Evolutionary conservation across 2,888 invertebrate genomes (phyloP).

Genomic region (Folsomia manolachei): DNA sequence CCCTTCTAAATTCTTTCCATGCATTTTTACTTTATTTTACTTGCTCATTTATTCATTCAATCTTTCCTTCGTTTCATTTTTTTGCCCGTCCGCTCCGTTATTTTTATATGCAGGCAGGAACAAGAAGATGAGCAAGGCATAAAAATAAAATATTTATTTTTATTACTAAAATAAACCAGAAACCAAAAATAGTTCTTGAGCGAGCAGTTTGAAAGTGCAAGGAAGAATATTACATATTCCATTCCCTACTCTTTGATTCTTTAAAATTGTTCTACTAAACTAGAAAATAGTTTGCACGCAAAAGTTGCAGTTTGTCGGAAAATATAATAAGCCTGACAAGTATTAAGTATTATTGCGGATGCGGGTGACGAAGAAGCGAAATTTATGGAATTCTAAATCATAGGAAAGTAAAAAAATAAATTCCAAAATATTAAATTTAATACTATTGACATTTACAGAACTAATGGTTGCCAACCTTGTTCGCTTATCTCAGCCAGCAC

Average conservation of each 20-base stretch:
- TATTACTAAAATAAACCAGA: constrained; percentile 4
- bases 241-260: no score
- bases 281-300: neutral
- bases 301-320: no score
- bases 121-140: neutral
- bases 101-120: neutral
- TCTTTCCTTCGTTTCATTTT: neutral
- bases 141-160: constrained; percentile 10
- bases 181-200: neutral
- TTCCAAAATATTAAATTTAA: neutral
- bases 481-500: no score
- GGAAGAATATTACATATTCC: neutral
- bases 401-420: no score
- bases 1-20: neutral
- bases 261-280: no score
- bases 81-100: no score
- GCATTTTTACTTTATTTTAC: neutral
- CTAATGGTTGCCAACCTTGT: no score
- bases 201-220: neutral
- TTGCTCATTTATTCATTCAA: neutral
- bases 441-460: no score
- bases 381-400: no score
- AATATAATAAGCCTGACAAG: no score
- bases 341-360: no score
- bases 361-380: no score